Evolutionary conservation across 1,140 invertebrate species (phyloP), one percentile per base, ranked within the genome.

Genomic region (Tetragnatha versicolor): DNA sequence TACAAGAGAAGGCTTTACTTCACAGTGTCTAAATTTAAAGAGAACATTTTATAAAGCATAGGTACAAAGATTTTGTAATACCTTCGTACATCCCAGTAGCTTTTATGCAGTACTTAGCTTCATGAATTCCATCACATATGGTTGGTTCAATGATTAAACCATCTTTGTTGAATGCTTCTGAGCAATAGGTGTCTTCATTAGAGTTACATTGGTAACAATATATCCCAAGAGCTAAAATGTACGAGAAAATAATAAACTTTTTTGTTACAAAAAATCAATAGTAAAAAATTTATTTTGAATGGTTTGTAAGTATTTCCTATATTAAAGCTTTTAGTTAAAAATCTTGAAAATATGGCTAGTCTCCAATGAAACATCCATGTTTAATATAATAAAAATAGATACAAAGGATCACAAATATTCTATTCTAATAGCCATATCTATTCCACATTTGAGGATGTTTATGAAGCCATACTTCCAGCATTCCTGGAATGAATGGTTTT

Each of bases 81-180:
- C 95, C 96, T 92, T 96, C 95, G 85, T 92, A 97, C 83, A 96
- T 89, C 69, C 96, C 96, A 77, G 93, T 92, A 82, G 94, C 93
- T 89, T 98, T 98, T 79, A 98, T 91, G 86, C 96, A 98, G 87
- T 92, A 98, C 81, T 91, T 89, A 5, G 94, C 93, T 82, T 90
- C 90, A 84, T 94, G 92, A 81, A 98, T 92, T 81, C 89, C 87
- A 81, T 91, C 89, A 84, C 96, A 98, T 49, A 91, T 87, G 66
- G 89, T 86, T 31, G 92, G 91, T 80, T 89, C 83, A 82, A 93
- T 87, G 82, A 91, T 90, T 81, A 88, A 88, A 79, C 88, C 84
- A 70, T 90, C 88, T 47, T 88, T 87, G 61, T 90, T 90, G 82
- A 95, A 89, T 84, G 90, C 91, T 85, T 98, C 96, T 83, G 93